These are phyloP conservation scores for Micromussa lordhowensis DNA, from an alignment of 92 coral and sea anemone species.

Conservation along the genomic window DNA sequence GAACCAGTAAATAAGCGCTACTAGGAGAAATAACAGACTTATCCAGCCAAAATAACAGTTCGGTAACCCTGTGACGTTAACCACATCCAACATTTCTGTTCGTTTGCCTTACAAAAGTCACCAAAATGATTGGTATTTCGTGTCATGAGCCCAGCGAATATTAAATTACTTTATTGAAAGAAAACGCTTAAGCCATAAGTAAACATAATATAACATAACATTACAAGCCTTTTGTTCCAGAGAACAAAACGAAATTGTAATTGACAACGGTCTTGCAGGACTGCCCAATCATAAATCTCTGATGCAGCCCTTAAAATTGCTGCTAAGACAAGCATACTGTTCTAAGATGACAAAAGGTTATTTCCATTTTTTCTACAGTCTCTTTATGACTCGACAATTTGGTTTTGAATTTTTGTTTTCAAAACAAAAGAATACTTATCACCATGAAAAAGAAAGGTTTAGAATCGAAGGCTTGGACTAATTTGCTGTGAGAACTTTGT, in stretches of 20 bases:
- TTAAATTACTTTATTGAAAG: not conserved
- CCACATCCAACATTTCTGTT: constrained; percentile 2
- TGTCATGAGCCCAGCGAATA: not conserved
- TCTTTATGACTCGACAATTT: not conserved
- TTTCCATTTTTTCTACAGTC: not conserved
- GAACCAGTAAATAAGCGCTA: constrained; percentile 68
- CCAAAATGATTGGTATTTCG: not conserved
- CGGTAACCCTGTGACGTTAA: not conserved
- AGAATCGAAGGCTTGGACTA: not conserved
- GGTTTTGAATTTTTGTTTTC: not conserved
- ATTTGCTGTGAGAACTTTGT: too few relatives aligned
- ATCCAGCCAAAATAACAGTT: constrained; percentile 4
- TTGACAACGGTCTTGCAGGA: not conserved
- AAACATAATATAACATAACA: not conserved
- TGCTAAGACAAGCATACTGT: not conserved
- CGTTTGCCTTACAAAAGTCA: not conserved
- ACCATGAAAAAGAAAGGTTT: not conserved
- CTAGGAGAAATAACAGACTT: constrained; percentile 24
- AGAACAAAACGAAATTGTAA: not conserved
- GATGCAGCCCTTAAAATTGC: not conserved
- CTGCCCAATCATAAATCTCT: not conserved
- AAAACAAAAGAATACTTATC: not conserved
- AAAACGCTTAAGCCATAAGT: not conserved
- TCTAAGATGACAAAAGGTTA: not conserved
- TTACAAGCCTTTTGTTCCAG: not conserved